phyloP scores from a whole-genome alignment of 2,888 invertebrate species.

The Pseudococcus viburni region DNA sequence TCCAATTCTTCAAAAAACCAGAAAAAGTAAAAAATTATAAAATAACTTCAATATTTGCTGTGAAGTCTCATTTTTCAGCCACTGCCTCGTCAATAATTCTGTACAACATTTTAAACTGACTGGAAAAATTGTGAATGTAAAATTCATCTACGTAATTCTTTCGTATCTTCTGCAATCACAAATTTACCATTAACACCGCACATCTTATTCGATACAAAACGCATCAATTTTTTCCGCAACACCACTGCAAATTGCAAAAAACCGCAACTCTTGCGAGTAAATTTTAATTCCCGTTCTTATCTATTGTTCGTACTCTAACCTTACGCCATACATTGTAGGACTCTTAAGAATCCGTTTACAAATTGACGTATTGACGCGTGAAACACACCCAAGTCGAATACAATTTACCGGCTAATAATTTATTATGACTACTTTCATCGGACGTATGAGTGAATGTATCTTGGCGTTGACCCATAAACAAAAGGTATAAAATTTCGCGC shows the following conservation, averaged over 20 bases:
- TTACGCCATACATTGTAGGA: neutral
- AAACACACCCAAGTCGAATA: slow-evolving; percentile 32
- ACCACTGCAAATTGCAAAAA: neutral
- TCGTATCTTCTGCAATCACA: too few species aligned
- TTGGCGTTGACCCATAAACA: slow-evolving; percentile 52
- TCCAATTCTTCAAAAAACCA: too few species aligned
- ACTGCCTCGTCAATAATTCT: too few species aligned
- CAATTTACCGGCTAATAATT: slow-evolving; percentile 26
- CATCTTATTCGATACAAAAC: too few species aligned
- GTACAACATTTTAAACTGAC: too few species aligned
- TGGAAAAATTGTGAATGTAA: too few species aligned
- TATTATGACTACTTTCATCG: slow-evolving; percentile 42
- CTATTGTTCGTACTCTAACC: neutral
- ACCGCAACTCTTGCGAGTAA: neutral
- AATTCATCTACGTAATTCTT: too few species aligned
- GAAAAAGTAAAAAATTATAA: too few species aligned
- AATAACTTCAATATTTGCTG: too few species aligned
- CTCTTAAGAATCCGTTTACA: neutral
- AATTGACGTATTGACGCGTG: slow-evolving; percentile 18
- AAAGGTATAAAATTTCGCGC: slow-evolving; percentile 49
- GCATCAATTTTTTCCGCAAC: neutral
- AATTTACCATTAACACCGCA: too few species aligned
- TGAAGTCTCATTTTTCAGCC: too few species aligned
- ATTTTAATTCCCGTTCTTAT: neutral
- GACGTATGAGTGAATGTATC: slow-evolving; percentile 30